Conservation (phyloP, 2,888 invertebrate species). For the Tetragonula carbonaria region DNA sequence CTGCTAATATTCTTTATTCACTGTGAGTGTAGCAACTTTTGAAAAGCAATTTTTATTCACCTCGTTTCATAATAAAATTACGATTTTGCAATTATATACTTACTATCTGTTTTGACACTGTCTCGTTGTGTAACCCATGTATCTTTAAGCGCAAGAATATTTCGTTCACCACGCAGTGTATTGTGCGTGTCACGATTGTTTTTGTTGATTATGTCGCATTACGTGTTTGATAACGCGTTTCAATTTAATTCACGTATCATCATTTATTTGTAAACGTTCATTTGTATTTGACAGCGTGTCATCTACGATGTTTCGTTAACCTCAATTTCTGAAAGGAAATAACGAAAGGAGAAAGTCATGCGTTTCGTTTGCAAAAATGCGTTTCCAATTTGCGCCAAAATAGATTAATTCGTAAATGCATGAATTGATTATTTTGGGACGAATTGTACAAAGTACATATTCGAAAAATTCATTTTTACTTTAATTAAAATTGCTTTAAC, state of each 20-base stretch:
- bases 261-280: background rate
- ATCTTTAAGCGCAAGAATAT: background rate
- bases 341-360: background rate
- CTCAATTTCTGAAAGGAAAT: background rate
- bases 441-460: background rate
- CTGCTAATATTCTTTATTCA: background rate
- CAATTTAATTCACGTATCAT: background rate
- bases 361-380: background rate
- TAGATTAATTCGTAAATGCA: background rate
- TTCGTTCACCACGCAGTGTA: background rate
- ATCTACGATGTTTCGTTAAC: no score
- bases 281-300: no score
- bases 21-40: background rate
- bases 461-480: background rate
- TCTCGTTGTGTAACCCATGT: background rate
- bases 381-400: background rate
- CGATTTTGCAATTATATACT: no score
- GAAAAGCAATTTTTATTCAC: background rate
- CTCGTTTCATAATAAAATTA: background rate
- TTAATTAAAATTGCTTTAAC: background rate
- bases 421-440: background rate
- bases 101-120: background rate
- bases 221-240: background rate
- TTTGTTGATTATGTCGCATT: background rate
- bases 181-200: background rate